Evolutionary conservation across 2,113 vertebrate species (phyloP).

Genomic region (Bungarus multicinctus): DNA sequence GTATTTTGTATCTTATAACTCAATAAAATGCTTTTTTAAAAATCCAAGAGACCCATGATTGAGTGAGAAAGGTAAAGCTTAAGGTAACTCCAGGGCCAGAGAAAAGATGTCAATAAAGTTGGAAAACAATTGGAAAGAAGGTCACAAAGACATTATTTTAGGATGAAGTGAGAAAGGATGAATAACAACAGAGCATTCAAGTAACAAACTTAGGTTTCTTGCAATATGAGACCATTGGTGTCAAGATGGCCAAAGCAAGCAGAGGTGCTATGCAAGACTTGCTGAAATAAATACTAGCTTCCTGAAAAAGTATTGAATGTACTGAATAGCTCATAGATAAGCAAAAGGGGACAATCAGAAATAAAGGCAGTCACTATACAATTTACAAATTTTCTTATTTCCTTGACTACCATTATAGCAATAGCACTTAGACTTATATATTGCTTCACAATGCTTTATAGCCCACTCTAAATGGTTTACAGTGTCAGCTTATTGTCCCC

Average conservation of each 20-base stretch:
- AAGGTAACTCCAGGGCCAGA: not conserved
- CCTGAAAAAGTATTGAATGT: not conserved
- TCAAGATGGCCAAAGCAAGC: not conserved
- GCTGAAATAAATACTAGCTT: not conserved
- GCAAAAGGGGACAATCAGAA: not conserved
- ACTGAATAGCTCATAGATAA: not conserved
- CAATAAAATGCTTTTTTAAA: too few species aligned
- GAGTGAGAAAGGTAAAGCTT: not conserved
- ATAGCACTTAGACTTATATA: too few species aligned
- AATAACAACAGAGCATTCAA: not conserved
- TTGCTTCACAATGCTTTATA: too few species aligned
- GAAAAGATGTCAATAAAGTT: not conserved
- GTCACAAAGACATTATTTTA: not conserved
- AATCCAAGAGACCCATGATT: not conserved
- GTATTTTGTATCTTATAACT: too few species aligned
- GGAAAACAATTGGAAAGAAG: not conserved
- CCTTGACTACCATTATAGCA: not conserved
- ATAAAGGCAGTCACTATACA: not conserved
- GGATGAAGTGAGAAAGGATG: not conserved
- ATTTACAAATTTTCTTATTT: not conserved
- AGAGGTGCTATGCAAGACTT: not conserved
- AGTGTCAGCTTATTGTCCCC: too few species aligned
- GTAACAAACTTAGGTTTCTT: not conserved
- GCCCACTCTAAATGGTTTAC: too few species aligned
- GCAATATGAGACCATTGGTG: not conserved